Base-by-base conservation (phyloP, 2,888 invertebrate genomes). In the Erebia epiphron region DNA sequence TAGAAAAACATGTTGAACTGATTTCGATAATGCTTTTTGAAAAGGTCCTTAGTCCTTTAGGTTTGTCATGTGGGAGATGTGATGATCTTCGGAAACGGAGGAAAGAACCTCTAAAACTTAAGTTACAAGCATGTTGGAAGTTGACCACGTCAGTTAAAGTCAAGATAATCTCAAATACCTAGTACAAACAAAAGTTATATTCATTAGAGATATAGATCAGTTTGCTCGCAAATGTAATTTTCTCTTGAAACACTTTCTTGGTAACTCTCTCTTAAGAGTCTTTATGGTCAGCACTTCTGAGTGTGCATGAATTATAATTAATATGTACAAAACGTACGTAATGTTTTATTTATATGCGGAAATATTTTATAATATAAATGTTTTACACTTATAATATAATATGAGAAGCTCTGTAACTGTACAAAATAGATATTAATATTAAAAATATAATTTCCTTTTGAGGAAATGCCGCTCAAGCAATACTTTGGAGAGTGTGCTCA, bases 341-440 rank as follows among this genome's bases (percentile, higher is more conserved):
- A 46, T 62, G 21, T 49, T 46, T 62, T 62, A 62, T 62, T 62
- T 62, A 62, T 62, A 62, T 62, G 21, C 61, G 61, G 61, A 62
- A 62, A 62, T 46, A 21, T 62, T 62, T 46, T 46, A 62, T 43
- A 61, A 61, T 13, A 62, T 21, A 11, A n/a, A 58, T 0, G 8
- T 2, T 13, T n/a, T 41, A 43, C 13, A 61, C 61, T 54, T 54
- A 21, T 21, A 56, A 21, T 21, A 56, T 56, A 56, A 56, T 21
- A 21, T 21, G n/a, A n/a, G n/a, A n/a, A n/a, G 11, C 11, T 21
- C 21, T 56, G 11, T 56, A 21, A 2, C 18, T 18, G 18, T 16
- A 9, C 18, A 50, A 50, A 49, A 50, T n/a, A 50, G 5, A 50
- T 7, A 50, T 50, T 46, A 11, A 50, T 49, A 49, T 49, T 43